Percentiles rank a stretch among this genome's conserved stretches.
Conservation (phyloP, 92 coral and sea anemone species). For the Galaxea fascicularis region DNA sequence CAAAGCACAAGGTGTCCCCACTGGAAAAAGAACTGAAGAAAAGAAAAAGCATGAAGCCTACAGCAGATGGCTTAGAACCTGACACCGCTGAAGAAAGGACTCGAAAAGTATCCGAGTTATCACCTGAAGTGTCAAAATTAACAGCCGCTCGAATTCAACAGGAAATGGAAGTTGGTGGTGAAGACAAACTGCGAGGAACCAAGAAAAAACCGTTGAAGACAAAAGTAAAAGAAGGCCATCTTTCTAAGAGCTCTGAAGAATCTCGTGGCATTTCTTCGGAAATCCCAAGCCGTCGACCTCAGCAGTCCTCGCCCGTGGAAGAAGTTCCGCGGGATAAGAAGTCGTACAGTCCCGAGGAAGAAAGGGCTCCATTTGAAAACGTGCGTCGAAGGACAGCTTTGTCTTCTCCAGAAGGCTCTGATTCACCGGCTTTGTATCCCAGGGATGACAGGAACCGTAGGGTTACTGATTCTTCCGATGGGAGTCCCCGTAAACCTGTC, state of each 20-base stretch:
- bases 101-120: conserved; percentile 31
- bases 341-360: conserved; percentile 36
- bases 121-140: conserved; percentile 18
- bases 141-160: not conserved
- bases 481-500: conserved; percentile 24
- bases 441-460: conserved; percentile 39
- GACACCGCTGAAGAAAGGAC: conserved; percentile 23
- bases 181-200: conserved; percentile 14
- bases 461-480: conserved; percentile 29
- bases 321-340: conserved; percentile 21
- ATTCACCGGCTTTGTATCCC: conserved; percentile 20
- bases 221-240: conserved; percentile 1
- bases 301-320: conserved; percentile 8
- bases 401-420: conserved; percentile 44
- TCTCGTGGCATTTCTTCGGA: conserved; percentile 22
- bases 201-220: conserved; percentile 37
- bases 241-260: conserved; percentile 3
- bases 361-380: conserved; percentile 25
- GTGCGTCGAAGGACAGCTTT: conserved; percentile 26
- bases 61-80: conserved; percentile 40
- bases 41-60: conserved; percentile 29
- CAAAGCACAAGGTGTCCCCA: conserved; percentile 66
- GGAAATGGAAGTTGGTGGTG: not conserved
- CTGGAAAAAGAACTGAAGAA: conserved; percentile 57
- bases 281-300: not conserved